Conservation (phyloP, 2,113 vertebrate genomes). For the Loxodonta africana region DNA sequence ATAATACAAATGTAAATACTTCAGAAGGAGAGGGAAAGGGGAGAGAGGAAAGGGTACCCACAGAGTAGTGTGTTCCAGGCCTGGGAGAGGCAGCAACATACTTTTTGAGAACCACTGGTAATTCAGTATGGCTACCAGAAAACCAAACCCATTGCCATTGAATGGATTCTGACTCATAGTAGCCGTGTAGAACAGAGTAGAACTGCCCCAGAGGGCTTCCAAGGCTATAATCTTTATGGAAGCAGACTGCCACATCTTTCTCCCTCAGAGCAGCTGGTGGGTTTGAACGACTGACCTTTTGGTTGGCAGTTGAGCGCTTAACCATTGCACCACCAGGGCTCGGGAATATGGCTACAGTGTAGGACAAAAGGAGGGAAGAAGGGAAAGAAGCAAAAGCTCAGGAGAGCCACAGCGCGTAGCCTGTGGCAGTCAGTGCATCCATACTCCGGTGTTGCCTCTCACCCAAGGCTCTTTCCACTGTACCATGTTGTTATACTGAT, state of each 20-base stretch:
- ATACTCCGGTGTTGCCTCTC: neutral
- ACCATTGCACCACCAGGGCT: neutral
- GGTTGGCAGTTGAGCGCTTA: no score
- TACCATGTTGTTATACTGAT: neutral
- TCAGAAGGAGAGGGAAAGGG: neutral
- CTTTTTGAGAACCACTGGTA: neutral
- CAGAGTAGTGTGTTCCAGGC: neutral
- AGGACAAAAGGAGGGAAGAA: neutral
- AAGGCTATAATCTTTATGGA: no score
- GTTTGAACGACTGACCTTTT: no score
- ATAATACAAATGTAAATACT: conserved; percentile 47
- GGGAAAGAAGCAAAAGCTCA: conserved; percentile 32
- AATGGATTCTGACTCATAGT: no score
- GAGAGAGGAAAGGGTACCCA: neutral
- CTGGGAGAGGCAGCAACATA: neutral
- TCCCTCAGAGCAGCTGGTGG: no score
- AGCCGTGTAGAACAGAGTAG: no score
- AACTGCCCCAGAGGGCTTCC: no score
- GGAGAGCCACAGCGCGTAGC: neutral
- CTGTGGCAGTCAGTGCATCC: neutral
- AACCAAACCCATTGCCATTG: no score
- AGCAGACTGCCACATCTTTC: no score
- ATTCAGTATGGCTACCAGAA: neutral
- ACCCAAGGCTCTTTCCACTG: neutral
- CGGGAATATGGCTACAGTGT: neutral